Evolutionary conservation across 2,113 vertebrate genomes (phyloP), one percentile per base, ranked within the genome.

Genomic region (Eurystomus gularis): DNA sequence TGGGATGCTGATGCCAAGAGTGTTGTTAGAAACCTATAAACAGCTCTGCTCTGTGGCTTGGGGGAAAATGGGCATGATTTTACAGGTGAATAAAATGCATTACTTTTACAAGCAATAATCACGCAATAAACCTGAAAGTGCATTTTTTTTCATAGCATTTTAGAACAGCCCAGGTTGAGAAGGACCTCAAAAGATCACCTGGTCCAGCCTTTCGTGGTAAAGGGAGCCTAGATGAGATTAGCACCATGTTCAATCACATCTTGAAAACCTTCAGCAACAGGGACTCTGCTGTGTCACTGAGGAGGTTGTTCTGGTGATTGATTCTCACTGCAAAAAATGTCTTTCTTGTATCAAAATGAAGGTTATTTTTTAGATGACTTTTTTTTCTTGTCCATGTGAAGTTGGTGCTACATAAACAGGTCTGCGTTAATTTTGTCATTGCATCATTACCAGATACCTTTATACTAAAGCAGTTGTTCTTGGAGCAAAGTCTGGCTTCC

Each of bases 41-140:
- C 15, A 82, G 70, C 84, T 86, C 86, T 87, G 44, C 8, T 61
- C 40, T 73, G 76, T 83, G 85, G 49, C 51, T 92, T 40, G 7
- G 16, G 44, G n/a, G 54, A 57, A n/a, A 77, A 51, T 3, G 21
- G 42, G 44, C 10, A 26, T 52, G 46, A 65, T 73, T 94, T 95
- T 93, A 85, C 58, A 93, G 84, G 93, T 96, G 71, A 85, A 82
- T 58, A 86, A 93, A 94, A 70, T 54, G 33, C 35, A 48, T 93
- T 82, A 13, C 33, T 82, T 95, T 94, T 94, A 80, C 79, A 71
- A 77, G 88, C 55, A 80, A 65, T 95, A 80, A 83, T 61, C 62
- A 88, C 3, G 4, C 64, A 80, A 20, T 87, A 91, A 95, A 93
- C 26, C 55, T 39, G 37, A 40, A 88, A 77, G 65, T 5, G 19